Evolutionary conservation across 2,113 vertebrate species (phyloP), one percentile per base, ranked within the genome.

Genomic region (Platysteira castanea): DNA sequence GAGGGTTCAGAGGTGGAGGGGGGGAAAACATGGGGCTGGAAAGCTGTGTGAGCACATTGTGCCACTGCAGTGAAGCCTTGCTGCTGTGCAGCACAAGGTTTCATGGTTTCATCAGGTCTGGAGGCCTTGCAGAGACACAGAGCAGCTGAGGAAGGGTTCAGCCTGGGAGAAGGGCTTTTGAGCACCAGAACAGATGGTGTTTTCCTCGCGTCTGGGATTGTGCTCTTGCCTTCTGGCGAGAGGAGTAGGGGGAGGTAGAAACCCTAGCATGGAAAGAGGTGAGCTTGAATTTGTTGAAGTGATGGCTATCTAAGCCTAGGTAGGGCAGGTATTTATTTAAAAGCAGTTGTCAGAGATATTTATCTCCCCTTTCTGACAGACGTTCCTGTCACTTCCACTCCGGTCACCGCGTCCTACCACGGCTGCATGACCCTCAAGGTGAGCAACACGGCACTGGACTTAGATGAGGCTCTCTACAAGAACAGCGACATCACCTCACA

Each of bases 401-500:
- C 98, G 0, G 99, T 99, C 94, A 99, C 99, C 0, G 99, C 99
- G 0, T 98, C 98, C 98, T 99, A 98, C 98, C 98, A 97, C 0
- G 99, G 99, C 96, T 99, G 99, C 87, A 99, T 99, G 99, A 99
- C 98, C 2, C 90, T 99, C 86, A 97, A 94, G 61, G 96, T 99
- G 64, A 99, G 98, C 44, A 93, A 96, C 70, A 96, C 81, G 27
- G 30, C 78, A 13, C 89, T 99, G 97, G 99, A 99, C 94, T 97
- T 99, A 89, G 99, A 99, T 9, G 98, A 98, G 41, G 99, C 99
- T 60, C 64, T 98, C 57, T 98, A 99, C 95, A 99, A 99, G 93
- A 98, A 99, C 98, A 98, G 97, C 10, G 99, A 99, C 96, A 99
- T 99, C 97, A 99, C 98, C 81, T 99, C 99, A 20, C 99, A 99